phyloP scores from a whole-genome alignment of 2,888 invertebrate genomes.

The Platycheirus albimanus region DNA sequence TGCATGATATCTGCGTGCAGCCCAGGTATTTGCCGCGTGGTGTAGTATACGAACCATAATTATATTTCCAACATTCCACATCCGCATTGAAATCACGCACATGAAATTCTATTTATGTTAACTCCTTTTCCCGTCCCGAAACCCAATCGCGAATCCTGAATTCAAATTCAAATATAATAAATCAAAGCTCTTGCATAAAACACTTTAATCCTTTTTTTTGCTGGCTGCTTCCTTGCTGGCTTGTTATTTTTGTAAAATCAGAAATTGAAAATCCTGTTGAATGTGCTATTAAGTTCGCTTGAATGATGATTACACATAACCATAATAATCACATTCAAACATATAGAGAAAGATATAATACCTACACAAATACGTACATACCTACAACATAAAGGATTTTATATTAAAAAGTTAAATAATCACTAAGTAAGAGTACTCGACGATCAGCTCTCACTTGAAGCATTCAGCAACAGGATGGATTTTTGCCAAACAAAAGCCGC shows the following conservation, averaged over 20 bases:
- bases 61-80: constrained; percentile 55
- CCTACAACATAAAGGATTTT: constrained; percentile 40
- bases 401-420: constrained; percentile 70
- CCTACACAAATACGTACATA: too few relatives aligned
- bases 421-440: constrained; percentile 57
- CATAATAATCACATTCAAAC: too few relatives aligned
- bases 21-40: constrained; percentile 9
- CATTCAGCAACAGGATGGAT: constrained; percentile 70
- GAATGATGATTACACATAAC: constrained; percentile 40
- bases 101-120: constrained; percentile 46
- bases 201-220: constrained; percentile 59
- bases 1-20: background rate
- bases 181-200: constrained; percentile 61
- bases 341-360: too few relatives aligned
- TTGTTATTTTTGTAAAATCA: constrained; percentile 29
- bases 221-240: too few relatives aligned
- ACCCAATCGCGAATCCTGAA: too few relatives aligned
- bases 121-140: background rate
- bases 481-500: constrained; percentile 70
- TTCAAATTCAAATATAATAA: constrained; percentile 53
- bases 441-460: constrained; percentile 11
- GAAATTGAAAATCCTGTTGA: constrained; percentile 65
- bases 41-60: constrained; percentile 43
- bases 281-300: constrained; percentile 62
- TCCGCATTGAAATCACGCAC: constrained; percentile 56